A percentile compares a stretch with the other conserved stretches of the same genome.
These are phyloP conservation scores for Lathronympha strigana DNA, from an alignment of 2,888 invertebrate species.

Conservation along the genomic window DNA sequence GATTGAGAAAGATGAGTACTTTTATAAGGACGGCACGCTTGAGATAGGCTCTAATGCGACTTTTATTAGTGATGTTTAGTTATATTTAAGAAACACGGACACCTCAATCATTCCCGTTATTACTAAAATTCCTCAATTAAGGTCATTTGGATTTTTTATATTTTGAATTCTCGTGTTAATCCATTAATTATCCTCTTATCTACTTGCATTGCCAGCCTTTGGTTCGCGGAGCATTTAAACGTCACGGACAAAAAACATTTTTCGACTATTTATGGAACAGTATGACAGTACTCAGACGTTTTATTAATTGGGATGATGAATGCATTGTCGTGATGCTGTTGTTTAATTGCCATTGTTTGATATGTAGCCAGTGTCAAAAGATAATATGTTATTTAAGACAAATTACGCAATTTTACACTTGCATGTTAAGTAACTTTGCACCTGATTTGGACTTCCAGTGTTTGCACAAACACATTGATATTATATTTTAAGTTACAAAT, in stretches of 20 bases:
- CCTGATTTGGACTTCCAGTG: neutral
- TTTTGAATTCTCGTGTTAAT: neutral
- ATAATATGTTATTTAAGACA: neutral
- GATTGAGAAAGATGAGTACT: slow-evolving; percentile 50
- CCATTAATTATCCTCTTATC: neutral
- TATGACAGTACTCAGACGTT: neutral
- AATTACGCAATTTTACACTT: neutral
- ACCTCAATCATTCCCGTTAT: neutral
- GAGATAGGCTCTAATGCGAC: slow-evolving; percentile 61
- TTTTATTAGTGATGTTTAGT: slow-evolving; percentile 65
- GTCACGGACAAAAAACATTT: neutral
- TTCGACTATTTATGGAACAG: neutral
- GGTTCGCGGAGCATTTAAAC: neutral
- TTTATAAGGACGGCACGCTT: slow-evolving; percentile 64
- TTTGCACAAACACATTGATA: neutral
- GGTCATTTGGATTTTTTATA: neutral
- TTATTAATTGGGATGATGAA: slow-evolving; percentile 7
- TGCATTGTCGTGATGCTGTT: slow-evolving; percentile 4
- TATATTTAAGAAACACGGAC: neutral
- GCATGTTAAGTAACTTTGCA: neutral
- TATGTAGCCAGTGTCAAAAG: neutral
- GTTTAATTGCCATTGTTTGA: slow-evolving; percentile 16
- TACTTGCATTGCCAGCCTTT: too few species aligned
- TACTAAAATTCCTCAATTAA: too few species aligned
- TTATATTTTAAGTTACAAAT: neutral